Percentiles rank a stretch among this genome's conserved stretches.
phyloP scores from a whole-genome alignment of 1,140 invertebrate genomes.

The Stegodyphus dumicola region DNA sequence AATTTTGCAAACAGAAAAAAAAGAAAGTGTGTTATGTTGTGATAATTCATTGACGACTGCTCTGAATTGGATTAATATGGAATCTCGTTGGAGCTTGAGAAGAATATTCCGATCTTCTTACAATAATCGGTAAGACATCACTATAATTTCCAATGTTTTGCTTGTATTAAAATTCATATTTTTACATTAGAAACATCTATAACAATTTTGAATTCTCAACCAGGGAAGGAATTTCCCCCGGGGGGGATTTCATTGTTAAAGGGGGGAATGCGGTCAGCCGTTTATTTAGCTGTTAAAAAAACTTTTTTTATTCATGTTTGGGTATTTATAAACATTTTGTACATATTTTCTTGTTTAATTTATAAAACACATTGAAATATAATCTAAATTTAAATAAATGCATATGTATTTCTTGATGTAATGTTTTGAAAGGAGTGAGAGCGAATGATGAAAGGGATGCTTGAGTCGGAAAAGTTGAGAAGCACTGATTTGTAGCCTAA shows the following conservation, averaged over 20 bases:
- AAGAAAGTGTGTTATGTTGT: no score
- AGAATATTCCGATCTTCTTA: constrained; percentile 35
- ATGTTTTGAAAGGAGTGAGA: background rate
- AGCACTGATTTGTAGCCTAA: no score
- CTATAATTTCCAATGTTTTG: no score
- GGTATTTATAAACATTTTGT: background rate
- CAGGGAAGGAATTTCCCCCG: background rate
- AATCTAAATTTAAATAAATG: no score
- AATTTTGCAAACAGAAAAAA: no score
- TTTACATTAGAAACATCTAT: no score
- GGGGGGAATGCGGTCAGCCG: no score
- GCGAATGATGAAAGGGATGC: background rate
- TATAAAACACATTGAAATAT: no score
- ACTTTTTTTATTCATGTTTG: no score
- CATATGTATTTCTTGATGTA: background rate
- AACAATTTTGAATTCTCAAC: background rate
- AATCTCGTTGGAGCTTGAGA: constrained; percentile 34
- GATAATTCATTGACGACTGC: no score
- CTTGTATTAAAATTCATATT: no score
- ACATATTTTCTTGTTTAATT: background rate
- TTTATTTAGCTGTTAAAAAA: background rate
- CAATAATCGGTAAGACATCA: background rate
- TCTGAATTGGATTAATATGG: background rate
- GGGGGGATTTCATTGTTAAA: background rate
- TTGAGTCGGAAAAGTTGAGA: no score